Evolutionary conservation across 2,113 vertebrate genomes (phyloP), one percentile per base, ranked within the genome.

Genomic region (Anarhynchus alexandrinus): DNA sequence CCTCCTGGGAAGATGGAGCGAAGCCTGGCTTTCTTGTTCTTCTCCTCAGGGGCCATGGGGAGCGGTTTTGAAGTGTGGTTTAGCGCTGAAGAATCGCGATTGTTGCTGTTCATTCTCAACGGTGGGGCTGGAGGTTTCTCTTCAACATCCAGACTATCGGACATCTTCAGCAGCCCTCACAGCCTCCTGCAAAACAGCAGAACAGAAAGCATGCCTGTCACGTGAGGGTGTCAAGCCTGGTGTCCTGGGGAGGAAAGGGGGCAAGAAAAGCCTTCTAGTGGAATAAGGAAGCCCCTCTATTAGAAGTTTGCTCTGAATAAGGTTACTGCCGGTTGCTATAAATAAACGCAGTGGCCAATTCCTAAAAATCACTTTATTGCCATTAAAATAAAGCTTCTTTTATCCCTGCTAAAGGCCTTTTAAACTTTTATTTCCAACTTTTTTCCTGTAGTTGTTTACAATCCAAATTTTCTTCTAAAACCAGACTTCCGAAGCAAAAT

Each of bases 51-150:
- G 98, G 99, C 99, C 99, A 99, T 99, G 96, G 99, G 99, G 89
- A 99, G 99, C 7, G 99, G 99, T 98, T 99, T 99, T 12, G 99
- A 99, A 95, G 98, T 98, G 98, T 99, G 99, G 98, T 99, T 99
- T 54, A 99, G 96, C 18, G 98, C 98, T 66, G 99, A 99, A 98
- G 99, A 99, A 96, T 99, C 99, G 22, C 99, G 98, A 80, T 99
- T 99, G 98, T 99, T 99, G 98, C 99, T 99, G 98, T 99, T 99
- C 99, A 99, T 99, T 98, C 99, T 99, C 98, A 99, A 95, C 30
- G 99, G 99, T 23, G 99, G 99, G 95, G 99, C 99, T 97, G 99
- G 99, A 97, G 99, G 99, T 98, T 99, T 99, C 98, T 99, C 99
- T 99, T 99, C 99, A 98, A 99, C 98, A 98, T 99, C 99, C 90